Evolutionary conservation across 2,797 vertebrate genomes (phyloP).

Genomic region (Adrianichthys oophorus): DNA sequence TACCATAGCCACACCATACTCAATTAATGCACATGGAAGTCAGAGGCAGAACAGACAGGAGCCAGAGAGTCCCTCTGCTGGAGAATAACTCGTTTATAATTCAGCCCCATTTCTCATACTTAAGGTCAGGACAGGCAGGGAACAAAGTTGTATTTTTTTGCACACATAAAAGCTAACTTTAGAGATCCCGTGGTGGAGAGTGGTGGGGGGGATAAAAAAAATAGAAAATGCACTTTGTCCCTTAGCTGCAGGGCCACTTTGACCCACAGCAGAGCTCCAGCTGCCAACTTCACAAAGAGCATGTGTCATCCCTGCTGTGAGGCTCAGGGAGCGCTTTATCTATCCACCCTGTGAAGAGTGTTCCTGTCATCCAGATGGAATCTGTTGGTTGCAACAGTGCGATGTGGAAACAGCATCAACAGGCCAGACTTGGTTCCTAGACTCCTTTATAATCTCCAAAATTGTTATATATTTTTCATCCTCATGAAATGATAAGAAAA

Average conservation of each 20-base stretch:
- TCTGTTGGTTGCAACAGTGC: slow-evolving; percentile 18
- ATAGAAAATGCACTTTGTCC: slow-evolving; percentile 29
- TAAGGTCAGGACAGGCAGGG: slow-evolving; percentile 47
- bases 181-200: slow-evolving; percentile 37
- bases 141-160: slow-evolving; percentile 38
- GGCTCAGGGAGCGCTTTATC: slow-evolving; percentile 28
- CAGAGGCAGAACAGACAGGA: slow-evolving; percentile 35
- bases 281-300: slow-evolving; percentile 51
- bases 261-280: slow-evolving; percentile 47
- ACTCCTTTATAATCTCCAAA: too few species aligned
- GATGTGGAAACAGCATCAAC: not conserved
- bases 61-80: slow-evolving; percentile 32
- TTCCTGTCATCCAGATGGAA: slow-evolving; percentile 37
- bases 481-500: not conserved
- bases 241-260: slow-evolving; percentile 48
- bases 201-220: slow-evolving; percentile 2
- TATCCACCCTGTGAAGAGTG: slow-evolving; percentile 40
- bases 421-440: too few species aligned
- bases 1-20: slow-evolving; percentile 27
- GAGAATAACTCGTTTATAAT: slow-evolving; percentile 68
- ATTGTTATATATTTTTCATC: not conserved
- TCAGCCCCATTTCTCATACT: slow-evolving; percentile 59
- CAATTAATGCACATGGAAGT: slow-evolving; percentile 57
- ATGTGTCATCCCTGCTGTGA: slow-evolving; percentile 46
- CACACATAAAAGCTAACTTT: slow-evolving; percentile 45